Evolutionary conservation across 2,888 invertebrate species (phyloP).

Genomic region (Panzeria rudis): DNA sequence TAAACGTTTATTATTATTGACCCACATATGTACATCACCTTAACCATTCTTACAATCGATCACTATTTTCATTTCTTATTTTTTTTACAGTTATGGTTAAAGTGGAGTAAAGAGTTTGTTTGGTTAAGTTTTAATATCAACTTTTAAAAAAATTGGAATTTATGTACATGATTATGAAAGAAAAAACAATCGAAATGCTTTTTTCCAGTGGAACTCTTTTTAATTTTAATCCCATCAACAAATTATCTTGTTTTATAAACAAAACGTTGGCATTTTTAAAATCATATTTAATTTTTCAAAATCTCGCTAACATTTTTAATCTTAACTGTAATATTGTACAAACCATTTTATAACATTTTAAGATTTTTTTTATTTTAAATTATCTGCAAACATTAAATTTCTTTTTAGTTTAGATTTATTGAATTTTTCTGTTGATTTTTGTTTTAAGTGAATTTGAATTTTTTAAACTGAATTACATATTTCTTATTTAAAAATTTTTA

Average conservation of each 20-base stretch:
- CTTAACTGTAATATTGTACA: constrained; percentile 51
- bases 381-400: not conserved
- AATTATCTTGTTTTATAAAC: constrained; percentile 11
- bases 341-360: constrained; percentile 50
- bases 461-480: constrained; percentile 32
- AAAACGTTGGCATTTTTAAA: constrained; percentile 1
- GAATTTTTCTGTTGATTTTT: constrained; percentile 55
- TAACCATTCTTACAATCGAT: constrained; percentile 10
- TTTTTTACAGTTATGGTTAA: constrained; percentile 29
- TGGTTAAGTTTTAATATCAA: constrained; percentile 3
- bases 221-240: not conserved
- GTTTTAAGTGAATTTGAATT: constrained; percentile 41
- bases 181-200: not conserved
- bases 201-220: not conserved
- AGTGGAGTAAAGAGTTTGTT: constrained; percentile 8
- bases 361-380: constrained; percentile 37
- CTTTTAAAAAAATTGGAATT: not conserved
- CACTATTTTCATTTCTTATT: not conserved
- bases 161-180: not conserved
- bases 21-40: not conserved
- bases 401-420: constrained; percentile 25
- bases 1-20: constrained; percentile 14
- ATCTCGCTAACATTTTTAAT: constrained; percentile 26
- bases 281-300: not conserved
- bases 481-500: constrained; percentile 19